These are phyloP conservation scores for Colaptes auratus DNA, from an alignment of 2,113 vertebrate genomes.

Conservation along the genomic window DNA sequence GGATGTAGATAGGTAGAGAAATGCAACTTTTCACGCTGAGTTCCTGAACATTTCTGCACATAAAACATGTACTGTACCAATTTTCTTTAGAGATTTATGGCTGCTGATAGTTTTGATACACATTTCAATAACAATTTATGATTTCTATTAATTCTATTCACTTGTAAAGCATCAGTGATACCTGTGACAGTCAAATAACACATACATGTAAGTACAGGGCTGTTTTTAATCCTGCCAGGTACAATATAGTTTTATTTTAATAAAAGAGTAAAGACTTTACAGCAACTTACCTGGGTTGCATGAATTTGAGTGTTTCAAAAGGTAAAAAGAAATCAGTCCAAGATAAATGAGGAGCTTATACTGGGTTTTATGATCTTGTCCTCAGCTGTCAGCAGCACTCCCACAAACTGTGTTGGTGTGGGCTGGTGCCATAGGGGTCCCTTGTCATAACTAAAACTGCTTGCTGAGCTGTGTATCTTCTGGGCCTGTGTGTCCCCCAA, in stretches of 20 bases:
- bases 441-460: not conserved
- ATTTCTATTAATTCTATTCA: not conserved
- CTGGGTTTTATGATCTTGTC: not conserved
- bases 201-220: not conserved
- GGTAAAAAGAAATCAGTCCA: not conserved
- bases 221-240: not conserved
- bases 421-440: not conserved
- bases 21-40: accelerated
- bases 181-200: not conserved
- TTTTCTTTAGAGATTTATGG: not conserved
- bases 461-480: not conserved
- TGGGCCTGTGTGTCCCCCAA: not conserved
- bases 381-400: not conserved
- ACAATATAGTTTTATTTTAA: not conserved
- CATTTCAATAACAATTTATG: not conserved
- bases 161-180: not conserved
- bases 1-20: not conserved
- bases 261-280: not conserved
- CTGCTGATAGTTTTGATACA: not conserved
- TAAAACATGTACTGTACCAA: not conserved
- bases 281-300: not conserved
- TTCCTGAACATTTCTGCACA: not conserved
- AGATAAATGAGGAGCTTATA: not conserved
- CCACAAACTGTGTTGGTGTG: accelerated
- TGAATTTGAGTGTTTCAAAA: not conserved